phyloP scores from a whole-genome alignment of 2,113 vertebrate species.

The Chauna torquata region DNA sequence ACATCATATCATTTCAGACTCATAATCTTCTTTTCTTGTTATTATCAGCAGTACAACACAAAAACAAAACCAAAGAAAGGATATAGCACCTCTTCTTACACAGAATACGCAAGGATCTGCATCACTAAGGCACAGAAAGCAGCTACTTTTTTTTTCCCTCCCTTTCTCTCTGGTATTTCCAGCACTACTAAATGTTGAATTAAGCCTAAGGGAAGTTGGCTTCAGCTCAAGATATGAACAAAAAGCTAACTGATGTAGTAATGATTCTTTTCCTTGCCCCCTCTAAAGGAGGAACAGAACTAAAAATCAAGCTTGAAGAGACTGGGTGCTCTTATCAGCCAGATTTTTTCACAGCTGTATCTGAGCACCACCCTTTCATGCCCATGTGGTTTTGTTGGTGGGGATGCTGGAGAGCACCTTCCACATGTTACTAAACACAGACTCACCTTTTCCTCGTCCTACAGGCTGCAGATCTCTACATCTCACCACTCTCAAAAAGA shows the following conservation, averaged over 20 bases:
- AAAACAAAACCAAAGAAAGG: conserved; percentile 16
- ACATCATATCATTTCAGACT: neutral
- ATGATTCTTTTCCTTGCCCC: neutral
- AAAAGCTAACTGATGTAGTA: neutral
- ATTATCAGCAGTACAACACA: conserved; percentile 56
- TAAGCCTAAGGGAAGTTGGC: conserved; percentile 64
- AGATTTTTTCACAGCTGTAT: neutral
- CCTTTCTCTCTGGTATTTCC: conserved; percentile 9
- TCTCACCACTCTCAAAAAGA: neutral
- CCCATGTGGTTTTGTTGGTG: fast-evolving
- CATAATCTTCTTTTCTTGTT: conserved; percentile 7
- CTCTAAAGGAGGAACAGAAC: neutral
- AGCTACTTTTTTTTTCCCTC: neutral
- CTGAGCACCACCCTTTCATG: neutral
- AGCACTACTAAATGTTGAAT: conserved; percentile 57
- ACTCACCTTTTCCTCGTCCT: neutral
- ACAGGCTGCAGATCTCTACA: neutral
- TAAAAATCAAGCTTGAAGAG: neutral
- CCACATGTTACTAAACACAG: neutral
- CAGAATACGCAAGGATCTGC: conserved; percentile 3
- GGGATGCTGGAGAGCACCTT: neutral
- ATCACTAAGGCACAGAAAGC: conserved; percentile 45
- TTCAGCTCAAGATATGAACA: conserved; percentile 52
- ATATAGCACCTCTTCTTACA: neutral
- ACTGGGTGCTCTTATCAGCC: neutral